Conservation (phyloP, 2,113 vertebrate genomes). For the Leucosticte australis region DNA sequence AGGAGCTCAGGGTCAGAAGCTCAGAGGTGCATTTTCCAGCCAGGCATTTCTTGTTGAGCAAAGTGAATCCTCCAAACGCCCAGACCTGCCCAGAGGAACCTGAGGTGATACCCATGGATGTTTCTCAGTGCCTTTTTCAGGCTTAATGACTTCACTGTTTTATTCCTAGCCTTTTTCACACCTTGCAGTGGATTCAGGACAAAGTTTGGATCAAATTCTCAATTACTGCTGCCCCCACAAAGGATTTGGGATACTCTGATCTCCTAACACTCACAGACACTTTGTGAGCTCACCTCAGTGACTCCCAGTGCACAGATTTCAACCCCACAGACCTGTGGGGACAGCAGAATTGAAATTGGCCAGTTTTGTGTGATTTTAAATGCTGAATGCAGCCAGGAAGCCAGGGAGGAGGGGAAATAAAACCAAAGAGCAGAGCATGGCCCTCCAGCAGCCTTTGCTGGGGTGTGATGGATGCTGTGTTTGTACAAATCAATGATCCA, state of each 20-base stretch:
- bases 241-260: background rate
- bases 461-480: background rate
- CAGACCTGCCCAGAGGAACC: fast-evolving
- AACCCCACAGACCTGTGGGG: background rate
- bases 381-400: background rate
- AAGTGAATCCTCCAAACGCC: background rate
- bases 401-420: background rate
- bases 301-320: background rate
- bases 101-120: background rate
- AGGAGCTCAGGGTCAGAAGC: background rate
- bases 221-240: background rate
- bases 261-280: background rate
- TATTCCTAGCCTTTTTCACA: background rate
- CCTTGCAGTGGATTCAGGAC: background rate
- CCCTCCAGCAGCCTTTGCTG: background rate
- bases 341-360: background rate
- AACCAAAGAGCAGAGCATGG: background rate
- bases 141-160: background rate
- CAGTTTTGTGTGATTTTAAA: background rate
- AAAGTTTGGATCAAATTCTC: background rate
- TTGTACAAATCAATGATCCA: background rate
- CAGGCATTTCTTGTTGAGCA: background rate
- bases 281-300: background rate
- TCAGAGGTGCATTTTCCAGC: background rate
- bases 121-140: background rate